Percentiles rank a stretch among this genome's conserved stretches.
phyloP scores from a whole-genome alignment of 35 echinoderm and acorn worm genomes.

The Apostichopus parvimensis region DNA sequence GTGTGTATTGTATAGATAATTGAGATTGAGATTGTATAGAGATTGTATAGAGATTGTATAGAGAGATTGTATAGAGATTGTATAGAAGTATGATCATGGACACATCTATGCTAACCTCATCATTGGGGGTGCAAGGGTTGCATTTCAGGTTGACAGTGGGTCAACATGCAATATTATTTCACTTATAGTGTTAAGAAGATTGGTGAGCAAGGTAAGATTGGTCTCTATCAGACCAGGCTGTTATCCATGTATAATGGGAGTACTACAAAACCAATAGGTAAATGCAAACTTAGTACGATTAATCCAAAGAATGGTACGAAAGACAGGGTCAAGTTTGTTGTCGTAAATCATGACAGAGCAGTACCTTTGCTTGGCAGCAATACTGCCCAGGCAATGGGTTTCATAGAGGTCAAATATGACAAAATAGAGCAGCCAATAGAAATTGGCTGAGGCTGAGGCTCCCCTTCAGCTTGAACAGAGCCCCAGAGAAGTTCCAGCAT shows the following conservation, averaged over 20 bases:
- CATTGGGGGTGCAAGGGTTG: slow-evolving; percentile 14
- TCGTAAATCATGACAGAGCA: slow-evolving; percentile 29
- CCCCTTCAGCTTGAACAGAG: slow-evolving; percentile 55
- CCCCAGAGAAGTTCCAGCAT: slow-evolving; percentile 68
- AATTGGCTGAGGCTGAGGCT: slow-evolving; percentile 53
- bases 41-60: too few relatives aligned
- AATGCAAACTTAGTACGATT: slow-evolving; percentile 57
- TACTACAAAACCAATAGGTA: slow-evolving; percentile 31
- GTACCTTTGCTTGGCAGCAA: slow-evolving; percentile 57
- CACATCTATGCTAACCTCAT: slow-evolving; percentile 42
- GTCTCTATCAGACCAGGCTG: background rate
- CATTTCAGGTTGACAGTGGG: slow-evolving; percentile 58
- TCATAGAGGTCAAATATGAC: slow-evolving; percentile 57
- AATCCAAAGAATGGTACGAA: slow-evolving; percentile 75
- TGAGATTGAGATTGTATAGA: too few relatives aligned
- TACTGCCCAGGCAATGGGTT: slow-evolving; percentile 64
- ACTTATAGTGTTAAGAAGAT: background rate
- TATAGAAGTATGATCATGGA: too few relatives aligned
- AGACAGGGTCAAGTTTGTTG: slow-evolving; percentile 58
- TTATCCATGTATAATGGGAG: slow-evolving; percentile 77
- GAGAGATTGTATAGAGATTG: too few relatives aligned
- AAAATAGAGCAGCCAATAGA: slow-evolving; percentile 57
- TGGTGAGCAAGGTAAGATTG: background rate
- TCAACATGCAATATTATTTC: slow-evolving; percentile 49
- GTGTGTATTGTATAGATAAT: background rate